Evolutionary conservation across 1,140 invertebrate genomes (phyloP).

Genomic region (Solen grandis): DNA sequence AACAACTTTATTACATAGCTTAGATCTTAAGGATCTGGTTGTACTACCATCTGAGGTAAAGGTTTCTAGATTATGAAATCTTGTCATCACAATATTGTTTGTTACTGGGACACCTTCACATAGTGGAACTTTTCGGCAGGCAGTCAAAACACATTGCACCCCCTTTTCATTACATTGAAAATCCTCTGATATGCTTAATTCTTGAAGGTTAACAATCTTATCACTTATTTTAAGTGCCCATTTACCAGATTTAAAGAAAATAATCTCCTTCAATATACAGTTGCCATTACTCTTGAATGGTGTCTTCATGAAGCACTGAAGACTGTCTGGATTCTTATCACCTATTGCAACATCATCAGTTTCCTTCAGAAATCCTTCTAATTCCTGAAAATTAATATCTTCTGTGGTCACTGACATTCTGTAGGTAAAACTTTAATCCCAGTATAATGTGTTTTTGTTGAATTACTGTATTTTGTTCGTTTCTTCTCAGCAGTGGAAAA

Average conservation of each 20-base stretch:
- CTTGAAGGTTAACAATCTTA: neutral
- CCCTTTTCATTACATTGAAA: neutral
- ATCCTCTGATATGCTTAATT: neutral
- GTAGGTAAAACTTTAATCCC: neutral
- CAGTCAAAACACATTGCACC: neutral
- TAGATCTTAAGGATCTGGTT: slow-evolving; percentile 1
- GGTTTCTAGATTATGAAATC: slow-evolving; percentile 25
- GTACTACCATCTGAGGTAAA: neutral
- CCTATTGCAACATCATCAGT: neutral
- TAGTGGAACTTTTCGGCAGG: neutral
- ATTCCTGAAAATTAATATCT: neutral
- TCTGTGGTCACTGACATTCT: neutral
- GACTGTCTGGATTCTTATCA: neutral
- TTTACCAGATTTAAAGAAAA: neutral
- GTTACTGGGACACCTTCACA: slow-evolving; percentile 12
- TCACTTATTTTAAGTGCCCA: neutral
- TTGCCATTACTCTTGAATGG: neutral
- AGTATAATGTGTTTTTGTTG: neutral
- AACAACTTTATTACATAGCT: neutral
- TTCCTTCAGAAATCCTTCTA: neutral
- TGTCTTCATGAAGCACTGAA: neutral
- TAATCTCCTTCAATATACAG: no score
- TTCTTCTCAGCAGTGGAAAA: neutral
- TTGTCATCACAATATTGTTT: slow-evolving; percentile 1
- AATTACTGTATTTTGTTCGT: neutral